Base-by-base conservation (phyloP, 1,140 invertebrate species). In the Pentalonia nigronervosa region DNA sequence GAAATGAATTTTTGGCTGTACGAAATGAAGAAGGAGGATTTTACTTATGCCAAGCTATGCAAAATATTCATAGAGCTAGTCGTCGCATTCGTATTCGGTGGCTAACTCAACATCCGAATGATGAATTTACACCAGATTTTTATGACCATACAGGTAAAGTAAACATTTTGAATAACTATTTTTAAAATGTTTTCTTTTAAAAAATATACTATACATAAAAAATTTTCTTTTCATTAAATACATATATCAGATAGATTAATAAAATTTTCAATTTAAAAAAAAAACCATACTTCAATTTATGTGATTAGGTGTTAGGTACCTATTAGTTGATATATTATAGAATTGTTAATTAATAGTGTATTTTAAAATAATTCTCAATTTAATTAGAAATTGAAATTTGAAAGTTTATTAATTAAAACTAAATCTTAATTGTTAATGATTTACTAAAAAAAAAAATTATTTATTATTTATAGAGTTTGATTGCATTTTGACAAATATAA, bases 1-100 rank as follows among this genome's bases (percentile, higher is more conserved):
- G 97, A 95, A 97, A 97, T 95, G 97, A 98, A 95, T 99, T 98
- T 96, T 95, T 99, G 94, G 98, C 98, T 47, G 98, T 99, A 2
- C 96, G 98, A 94, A 99, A 98, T 95, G 97, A 97, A 7, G 97
- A 98, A 95, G 98, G 97, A 84, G 97, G 97, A 86, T 99, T 99
- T 95, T 99, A 98, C 95, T 96, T 99, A 81, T 99, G 98, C 95
- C 98, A 98, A 95, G 97, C 98, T 9, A 97, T 97, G 95, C 98
- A 99, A 96, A 98, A 99, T 96, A 97, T 99, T 92, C 98, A 98
- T 95, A 97, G 97, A 95, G 97, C 97, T 30, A 97, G 97, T 93
- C 96, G 97, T 93, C 97, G 97, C 95, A 98, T 99, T 94, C 97
- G 97, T 94, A 98, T 99, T 94, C 97, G 98, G 94, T 99, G 98